A percentile compares a stretch with the other conserved stretches of the same genome.
Evolutionary conservation across 2,797 vertebrate species (phyloP).

Genomic region (Amphiprion clarkii): DNA sequence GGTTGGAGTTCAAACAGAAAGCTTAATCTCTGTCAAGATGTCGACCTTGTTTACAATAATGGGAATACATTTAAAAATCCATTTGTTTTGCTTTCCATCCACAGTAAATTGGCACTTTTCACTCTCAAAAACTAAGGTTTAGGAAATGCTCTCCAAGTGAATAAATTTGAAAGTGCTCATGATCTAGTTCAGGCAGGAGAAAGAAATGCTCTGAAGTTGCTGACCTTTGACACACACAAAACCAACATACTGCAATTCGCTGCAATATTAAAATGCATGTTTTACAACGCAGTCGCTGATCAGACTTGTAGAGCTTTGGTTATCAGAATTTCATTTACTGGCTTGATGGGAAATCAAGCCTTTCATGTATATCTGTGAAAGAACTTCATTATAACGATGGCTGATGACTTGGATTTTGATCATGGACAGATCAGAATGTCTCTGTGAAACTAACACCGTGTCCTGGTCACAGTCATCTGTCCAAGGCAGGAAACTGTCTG

Average conservation of each 20-base stretch:
- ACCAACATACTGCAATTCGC: background rate
- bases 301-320: background rate
- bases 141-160: background rate
- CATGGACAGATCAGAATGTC: background rate
- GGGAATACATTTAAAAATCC: background rate
- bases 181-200: background rate
- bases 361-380: background rate
- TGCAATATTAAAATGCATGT: background rate
- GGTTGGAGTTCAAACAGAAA: constrained; percentile 52
- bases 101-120: background rate
- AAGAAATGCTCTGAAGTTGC: background rate
- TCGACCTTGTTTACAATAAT: constrained; percentile 18
- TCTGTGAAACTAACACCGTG: background rate
- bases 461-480: constrained; percentile 3
- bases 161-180: constrained; percentile 1
- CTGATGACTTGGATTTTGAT: background rate
- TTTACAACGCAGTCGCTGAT: background rate
- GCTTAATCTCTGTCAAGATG: constrained; percentile 32
- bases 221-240: background rate
- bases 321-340: background rate
- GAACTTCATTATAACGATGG: too few relatives aligned
- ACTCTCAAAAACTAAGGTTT: background rate
- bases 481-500: background rate
- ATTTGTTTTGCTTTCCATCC: background rate
- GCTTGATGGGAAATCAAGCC: background rate